Percentiles rank a stretch among this genome's conserved stretches.
phyloP scores from a whole-genome alignment of 2,797 vertebrate genomes.

The Anniella stebbinsi region DNA sequence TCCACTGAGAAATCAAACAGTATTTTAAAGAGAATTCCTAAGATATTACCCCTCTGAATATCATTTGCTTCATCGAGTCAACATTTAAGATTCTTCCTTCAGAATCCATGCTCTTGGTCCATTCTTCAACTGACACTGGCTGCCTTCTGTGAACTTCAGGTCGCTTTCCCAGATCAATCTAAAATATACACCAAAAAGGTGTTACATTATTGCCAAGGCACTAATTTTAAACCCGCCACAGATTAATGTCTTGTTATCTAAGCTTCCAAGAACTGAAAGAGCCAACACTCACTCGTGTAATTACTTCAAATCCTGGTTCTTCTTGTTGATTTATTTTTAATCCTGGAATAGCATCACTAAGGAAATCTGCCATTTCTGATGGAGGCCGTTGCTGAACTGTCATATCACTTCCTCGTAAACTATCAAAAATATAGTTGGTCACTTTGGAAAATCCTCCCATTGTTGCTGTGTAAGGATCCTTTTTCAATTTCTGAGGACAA shows the following conservation, averaged over 20 bases:
- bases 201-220: neutral
- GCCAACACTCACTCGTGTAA: conserved; percentile 89
- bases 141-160: conserved; percentile 87
- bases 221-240: neutral
- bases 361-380: conserved; percentile 91
- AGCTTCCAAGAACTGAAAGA: neutral
- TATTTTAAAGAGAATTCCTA: neutral
- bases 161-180: conserved; percentile 92
- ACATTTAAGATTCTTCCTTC: conserved; percentile 88
- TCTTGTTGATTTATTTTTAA: conserved; percentile 97
- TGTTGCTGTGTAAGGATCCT: conserved; percentile 90
- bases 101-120: conserved; percentile 87
- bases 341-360: conserved; percentile 91
- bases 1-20: neutral
- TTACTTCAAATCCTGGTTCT: conserved; percentile 96
- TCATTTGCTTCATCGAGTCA: conserved; percentile 82
- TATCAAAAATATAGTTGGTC: conserved; percentile 93
- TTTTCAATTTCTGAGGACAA: conserved; percentile 87
- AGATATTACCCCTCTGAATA: conserved; percentile 93
- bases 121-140: conserved; percentile 88
- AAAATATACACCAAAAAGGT: conserved; percentile 38
- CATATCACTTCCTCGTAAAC: conserved; percentile 84
- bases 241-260: neutral
- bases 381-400: conserved; percentile 88
- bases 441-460: conserved; percentile 95